Conservation (phyloP, 2,113 vertebrate species). For the Leucosticte australis region DNA sequence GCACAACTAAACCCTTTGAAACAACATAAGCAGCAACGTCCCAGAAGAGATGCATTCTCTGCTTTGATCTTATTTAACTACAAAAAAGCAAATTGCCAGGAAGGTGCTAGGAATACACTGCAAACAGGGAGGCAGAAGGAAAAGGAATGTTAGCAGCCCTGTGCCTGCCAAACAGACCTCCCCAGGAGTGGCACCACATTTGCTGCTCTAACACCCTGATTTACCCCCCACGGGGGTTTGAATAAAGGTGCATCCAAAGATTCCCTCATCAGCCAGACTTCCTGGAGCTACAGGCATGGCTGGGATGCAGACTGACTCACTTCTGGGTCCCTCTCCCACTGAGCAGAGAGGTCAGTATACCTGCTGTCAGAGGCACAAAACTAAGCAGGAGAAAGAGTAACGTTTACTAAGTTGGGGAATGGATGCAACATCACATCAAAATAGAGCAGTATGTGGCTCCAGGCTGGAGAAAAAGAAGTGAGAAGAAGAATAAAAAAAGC, state of each 20-base stretch:
- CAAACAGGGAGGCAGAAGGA: not conserved
- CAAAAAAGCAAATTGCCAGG: not conserved
- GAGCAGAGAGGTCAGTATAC: not conserved
- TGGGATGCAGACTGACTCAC: not conserved
- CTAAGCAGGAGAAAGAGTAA: not conserved
- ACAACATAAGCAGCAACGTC: not conserved
- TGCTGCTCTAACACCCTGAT: not conserved
- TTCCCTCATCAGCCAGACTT: not conserved
- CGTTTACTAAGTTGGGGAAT: not conserved
- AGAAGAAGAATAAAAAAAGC: not conserved
- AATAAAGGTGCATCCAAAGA: not conserved
- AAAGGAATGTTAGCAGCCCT: not conserved
- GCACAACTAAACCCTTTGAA: not conserved
- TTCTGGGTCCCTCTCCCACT: not conserved
- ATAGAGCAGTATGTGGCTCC: not conserved
- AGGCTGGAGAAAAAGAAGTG: not conserved
- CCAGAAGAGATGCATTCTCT: not conserved
- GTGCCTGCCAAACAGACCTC: not conserved
- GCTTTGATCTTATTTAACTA: not conserved
- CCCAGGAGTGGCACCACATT: not conserved
- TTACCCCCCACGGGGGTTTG: not conserved
- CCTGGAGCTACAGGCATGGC: not conserved
- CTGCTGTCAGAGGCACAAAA: not conserved
- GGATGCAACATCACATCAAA: accelerated
- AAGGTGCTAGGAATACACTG: not conserved